Evolutionary conservation across 2,113 vertebrate species (phyloP).

Genomic region (Albula goreensis): DNA sequence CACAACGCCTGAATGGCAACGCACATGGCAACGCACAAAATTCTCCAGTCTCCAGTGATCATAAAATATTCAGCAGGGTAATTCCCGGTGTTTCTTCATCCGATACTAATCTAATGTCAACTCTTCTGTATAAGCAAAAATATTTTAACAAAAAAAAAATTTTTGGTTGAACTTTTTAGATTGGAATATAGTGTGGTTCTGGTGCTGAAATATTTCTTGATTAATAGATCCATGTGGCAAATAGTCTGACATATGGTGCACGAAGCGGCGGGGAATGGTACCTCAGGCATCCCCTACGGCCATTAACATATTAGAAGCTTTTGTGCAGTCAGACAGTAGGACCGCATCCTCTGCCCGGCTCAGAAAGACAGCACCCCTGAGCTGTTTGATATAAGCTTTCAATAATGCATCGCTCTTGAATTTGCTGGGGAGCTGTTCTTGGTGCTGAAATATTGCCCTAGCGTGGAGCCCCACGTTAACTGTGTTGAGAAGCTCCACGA

Average conservation of each 20-base stretch:
- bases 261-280: conserved; percentile 94
- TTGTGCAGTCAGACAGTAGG: conserved; percentile 86
- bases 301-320: conserved; percentile 99
- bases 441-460: conserved; percentile 69
- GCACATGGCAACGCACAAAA: background rate
- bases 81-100: background rate
- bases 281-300: conserved; percentile 95
- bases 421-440: conserved; percentile 74
- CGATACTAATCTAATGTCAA: background rate
- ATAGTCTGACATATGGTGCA: conserved; percentile 98
- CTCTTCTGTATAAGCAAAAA: background rate
- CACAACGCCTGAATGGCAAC: background rate
- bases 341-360: conserved; percentile 74
- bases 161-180: conserved; percentile 36
- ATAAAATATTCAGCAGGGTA: background rate
- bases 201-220: conserved; percentile 77
- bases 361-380: conserved; percentile 80
- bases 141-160: background rate
- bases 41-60: background rate
- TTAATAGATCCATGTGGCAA: conserved; percentile 98
- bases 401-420: conserved; percentile 80
- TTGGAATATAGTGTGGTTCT: conserved; percentile 59
- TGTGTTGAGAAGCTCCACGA: conserved; percentile 39
- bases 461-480: conserved; percentile 56
- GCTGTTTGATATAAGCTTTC: conserved; percentile 86